Evolutionary conservation across 2,113 vertebrate species (phyloP), one percentile per base, ranked within the genome.

Genomic region (Datnioides undecimradiatus): DNA sequence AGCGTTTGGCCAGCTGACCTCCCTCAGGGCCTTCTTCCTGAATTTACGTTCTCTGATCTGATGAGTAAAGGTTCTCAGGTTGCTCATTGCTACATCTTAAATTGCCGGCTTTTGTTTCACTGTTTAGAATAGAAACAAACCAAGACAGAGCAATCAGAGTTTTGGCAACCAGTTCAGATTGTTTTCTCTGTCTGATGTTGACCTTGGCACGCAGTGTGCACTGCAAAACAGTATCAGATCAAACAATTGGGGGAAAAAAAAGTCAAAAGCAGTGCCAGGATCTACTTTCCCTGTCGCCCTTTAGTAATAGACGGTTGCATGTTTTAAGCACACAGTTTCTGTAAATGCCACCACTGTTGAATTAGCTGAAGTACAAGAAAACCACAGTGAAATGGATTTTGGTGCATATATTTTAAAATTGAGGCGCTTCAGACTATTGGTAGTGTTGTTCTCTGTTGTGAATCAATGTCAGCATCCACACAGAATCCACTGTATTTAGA

Each of bases 401-500:
- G 31, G 8, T 52, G 65, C 8, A 36, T 33, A 34, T n/a, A 33
- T 66, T 49, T 49, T n/a, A n/a, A n/a, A n/a, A n/a, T n/a, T n/a
- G n/a, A n/a, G n/a, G n/a, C n/a, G n/a, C n/a, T n/a, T 73, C 13
- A 46, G 46, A 45, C 16, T n/a, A 27, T 60, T 58, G 12, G 40
- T 58, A 41, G 25, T 11, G 13, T n/a, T 40, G 2, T 51, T 51
- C 21, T 11, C n/a, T 54, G n/a, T 21, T 4, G 21, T n/a, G n/a
- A 59, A 66, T 40, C 43, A 54, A 1, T 65, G 41, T 49, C 52
- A 65, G 48, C 21, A 69, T 79, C 70, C 46, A 60, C 71, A 38
- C 23, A 40, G 21, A 72, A 43, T 45, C 11, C 4, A 29, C 49
- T 23, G 38, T 46, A 49, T 58, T 45, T 43, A 58, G 33, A 29